Percentiles rank a stretch among this genome's conserved stretches.
Evolutionary conservation across 2,113 vertebrate species (phyloP).

Genomic region (Perognathus longimembris): DNA sequence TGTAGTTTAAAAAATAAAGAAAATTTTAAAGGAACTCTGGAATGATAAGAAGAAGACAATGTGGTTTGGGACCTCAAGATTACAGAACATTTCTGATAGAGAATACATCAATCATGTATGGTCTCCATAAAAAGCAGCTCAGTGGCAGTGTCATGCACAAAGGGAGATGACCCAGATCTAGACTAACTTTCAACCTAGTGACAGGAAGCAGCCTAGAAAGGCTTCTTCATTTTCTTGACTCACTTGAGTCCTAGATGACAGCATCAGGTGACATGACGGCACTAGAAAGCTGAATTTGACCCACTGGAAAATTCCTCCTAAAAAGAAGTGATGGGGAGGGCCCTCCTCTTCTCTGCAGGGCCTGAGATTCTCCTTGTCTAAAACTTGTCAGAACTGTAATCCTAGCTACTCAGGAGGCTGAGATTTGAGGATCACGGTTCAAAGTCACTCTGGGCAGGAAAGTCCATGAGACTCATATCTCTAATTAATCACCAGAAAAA

Average conservation of each 20-base stretch:
- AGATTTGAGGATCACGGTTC: no score
- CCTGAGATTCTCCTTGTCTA: neutral
- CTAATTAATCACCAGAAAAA: no score
- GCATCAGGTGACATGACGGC: neutral
- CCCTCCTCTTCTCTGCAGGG: neutral
- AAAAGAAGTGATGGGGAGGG: neutral
- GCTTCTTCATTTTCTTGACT: neutral
- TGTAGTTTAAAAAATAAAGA: neutral
- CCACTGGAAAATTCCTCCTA: neutral
- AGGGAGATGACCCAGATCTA: neutral
- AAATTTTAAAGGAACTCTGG: neutral
- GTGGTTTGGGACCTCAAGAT: neutral
- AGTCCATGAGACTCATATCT: no score
- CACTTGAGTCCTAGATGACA: neutral
- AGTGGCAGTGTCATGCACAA: neutral
- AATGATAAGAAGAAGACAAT: neutral
- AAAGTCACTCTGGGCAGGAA: no score
- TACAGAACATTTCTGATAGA: neutral
- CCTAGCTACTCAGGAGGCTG: no score
- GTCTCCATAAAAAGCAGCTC: neutral
- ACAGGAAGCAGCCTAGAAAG: neutral
- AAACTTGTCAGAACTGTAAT: no score
- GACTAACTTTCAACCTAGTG: neutral
- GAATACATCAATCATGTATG: no score
- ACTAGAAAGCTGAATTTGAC: neutral